These are phyloP conservation scores for Eurytoma californica DNA, from an alignment of 2,888 invertebrate species.

Conservation along the genomic window DNA sequence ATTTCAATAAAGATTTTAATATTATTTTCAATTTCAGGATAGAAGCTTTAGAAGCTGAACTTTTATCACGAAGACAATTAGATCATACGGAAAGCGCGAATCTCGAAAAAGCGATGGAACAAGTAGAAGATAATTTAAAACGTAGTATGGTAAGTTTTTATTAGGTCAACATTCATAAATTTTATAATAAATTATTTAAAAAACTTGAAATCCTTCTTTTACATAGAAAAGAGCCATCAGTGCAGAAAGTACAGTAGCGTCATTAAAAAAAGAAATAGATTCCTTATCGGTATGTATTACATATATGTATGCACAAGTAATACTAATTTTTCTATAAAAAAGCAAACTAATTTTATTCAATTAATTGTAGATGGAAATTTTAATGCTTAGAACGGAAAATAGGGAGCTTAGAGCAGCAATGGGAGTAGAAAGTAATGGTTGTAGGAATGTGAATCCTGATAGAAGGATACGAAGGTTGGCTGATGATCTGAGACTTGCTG, in stretches of 20 bases:
- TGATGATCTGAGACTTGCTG: slow-evolving; percentile 80
- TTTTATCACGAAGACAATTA: slow-evolving; percentile 76
- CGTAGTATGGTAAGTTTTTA: slow-evolving; percentile 76
- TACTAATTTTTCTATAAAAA: slow-evolving; percentile 27
- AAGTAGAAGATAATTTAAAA: slow-evolving; percentile 79
- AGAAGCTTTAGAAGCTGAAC: slow-evolving; percentile 77
- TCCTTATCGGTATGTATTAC: slow-evolving; percentile 79
- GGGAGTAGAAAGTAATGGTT: slow-evolving; percentile 74
- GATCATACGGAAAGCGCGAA: slow-evolving; percentile 78
- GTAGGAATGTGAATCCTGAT: slow-evolving; percentile 61
- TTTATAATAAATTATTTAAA: slow-evolving; percentile 19
- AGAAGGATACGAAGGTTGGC: slow-evolving; percentile 77
- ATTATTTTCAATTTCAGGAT: slow-evolving; percentile 72
- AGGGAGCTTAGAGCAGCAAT: slow-evolving; percentile 75
- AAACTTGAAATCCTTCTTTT: slow-evolving; percentile 63
- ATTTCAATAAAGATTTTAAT: slow-evolving; percentile 20
- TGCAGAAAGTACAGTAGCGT: slow-evolving; percentile 80
- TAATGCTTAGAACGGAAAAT: slow-evolving; percentile 77
- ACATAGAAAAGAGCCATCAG: slow-evolving; percentile 79
- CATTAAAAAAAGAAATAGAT: slow-evolving; percentile 83
- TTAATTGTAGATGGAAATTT: slow-evolving; percentile 75
- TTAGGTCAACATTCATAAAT: neutral
- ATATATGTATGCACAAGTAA: neutral
- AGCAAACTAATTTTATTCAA: neutral
- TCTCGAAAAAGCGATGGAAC: slow-evolving; percentile 78